Base-by-base conservation (phyloP, 2,888 invertebrate species). In the Xestoiulus laeticollis region DNA sequence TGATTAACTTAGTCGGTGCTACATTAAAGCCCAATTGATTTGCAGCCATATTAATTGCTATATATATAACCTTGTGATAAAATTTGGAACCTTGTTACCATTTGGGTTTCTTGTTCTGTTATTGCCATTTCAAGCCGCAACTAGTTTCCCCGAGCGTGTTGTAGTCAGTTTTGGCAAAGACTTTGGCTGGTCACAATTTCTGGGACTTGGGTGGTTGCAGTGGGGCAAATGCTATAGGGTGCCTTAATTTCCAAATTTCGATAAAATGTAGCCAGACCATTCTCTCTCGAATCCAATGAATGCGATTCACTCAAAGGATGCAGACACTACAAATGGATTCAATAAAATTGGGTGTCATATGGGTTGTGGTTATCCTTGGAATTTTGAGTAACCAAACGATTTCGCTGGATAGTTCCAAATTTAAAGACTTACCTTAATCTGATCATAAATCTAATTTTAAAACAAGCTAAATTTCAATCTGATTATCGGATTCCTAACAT, bases 61-160 rank as follows among this genome's bases (percentile, higher is more conserved):
- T n/a, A n/a, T 1, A n/a, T 59, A 59, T 59, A 59, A 59, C 59
- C 59, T 59, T 59, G 59, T 59, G 59, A 59, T 59, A 59, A 19
- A 59, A n/a, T 59, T 59, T 59, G 59, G 59, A 59, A 59, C n/a
- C n/a, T 59, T 59, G 59, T 59, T 59, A 59, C n/a, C n/a, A 59
- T n/a, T 59, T 8, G 22, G 59, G n/a, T 59, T 59, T 59, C 59
- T n/a, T 8, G n/a, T 8, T 48, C 16, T 19, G 48, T 12, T 48
- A 48, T 48, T 48, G 48, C 16, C 48, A 19, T 19, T 48, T 16
- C 16, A 14, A 59, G 59, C 59, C 22, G n/a, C n/a, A 22, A 59
- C n/a, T 59, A 16, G n/a, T 5, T n/a, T 22, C n/a, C 59, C 22
- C 5, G 59, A 59, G n/a, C n/a, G 59, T n/a, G 16, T 59, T 59